Percentiles rank a stretch among this genome's conserved stretches.
phyloP scores from a whole-genome alignment of 2,797 vertebrate species.

The Bufotes viridis region DNA sequence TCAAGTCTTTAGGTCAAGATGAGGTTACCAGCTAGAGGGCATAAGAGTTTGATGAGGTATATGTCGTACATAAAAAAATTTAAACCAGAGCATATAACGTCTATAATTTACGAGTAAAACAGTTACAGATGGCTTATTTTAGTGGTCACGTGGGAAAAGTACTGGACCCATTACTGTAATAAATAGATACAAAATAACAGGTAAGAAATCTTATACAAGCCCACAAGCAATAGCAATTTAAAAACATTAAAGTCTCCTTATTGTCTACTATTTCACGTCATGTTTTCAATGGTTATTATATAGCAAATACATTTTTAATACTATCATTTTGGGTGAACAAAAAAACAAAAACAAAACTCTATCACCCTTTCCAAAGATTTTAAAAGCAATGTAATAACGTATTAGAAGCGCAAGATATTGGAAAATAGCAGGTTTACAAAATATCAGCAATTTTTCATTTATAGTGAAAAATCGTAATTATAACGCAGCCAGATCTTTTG shows the following conservation, averaged over 20 bases:
- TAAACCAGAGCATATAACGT: slow-evolving; percentile 75
- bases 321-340: slow-evolving; percentile 15
- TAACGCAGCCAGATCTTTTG: neutral
- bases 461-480: neutral
- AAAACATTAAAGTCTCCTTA: slow-evolving; percentile 64
- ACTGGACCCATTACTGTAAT: slow-evolving; percentile 68
- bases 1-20: slow-evolving; percentile 83
- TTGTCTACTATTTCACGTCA: slow-evolving; percentile 53
- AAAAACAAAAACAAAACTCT: neutral
- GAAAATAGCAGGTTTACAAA: slow-evolving; percentile 5
- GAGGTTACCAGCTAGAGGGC: slow-evolving; percentile 83
- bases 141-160: slow-evolving; percentile 67
- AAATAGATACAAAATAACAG: slow-evolving; percentile 69
- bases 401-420: neutral
- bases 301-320: slow-evolving; percentile 5
- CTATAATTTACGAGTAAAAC: slow-evolving; percentile 70
- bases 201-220: slow-evolving; percentile 66
- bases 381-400: neutral
- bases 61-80: slow-evolving; percentile 80
- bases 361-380: neutral
- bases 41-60: slow-evolving; percentile 84
- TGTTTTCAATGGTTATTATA: slow-evolving; percentile 56
- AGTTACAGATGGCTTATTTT: slow-evolving; percentile 74
- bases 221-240: slow-evolving; percentile 62
- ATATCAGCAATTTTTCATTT: slow-evolving; percentile 16